Conservation (phyloP, 2,888 invertebrate genomes). For the Synergus itoensis region DNA sequence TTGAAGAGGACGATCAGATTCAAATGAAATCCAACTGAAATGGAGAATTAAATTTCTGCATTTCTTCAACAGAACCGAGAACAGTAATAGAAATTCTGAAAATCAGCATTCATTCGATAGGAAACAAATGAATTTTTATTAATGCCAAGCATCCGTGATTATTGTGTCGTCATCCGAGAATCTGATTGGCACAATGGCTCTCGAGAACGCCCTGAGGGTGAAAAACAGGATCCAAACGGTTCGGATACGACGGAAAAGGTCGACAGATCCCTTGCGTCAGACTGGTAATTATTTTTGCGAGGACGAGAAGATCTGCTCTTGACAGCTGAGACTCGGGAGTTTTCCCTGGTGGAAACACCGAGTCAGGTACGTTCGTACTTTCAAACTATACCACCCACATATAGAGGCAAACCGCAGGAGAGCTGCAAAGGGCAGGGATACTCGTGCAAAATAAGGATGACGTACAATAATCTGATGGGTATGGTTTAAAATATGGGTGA, state of each 20-base stretch:
- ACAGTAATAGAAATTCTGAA: slow-evolving; percentile 52
- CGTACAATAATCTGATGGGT: slow-evolving; percentile 19
- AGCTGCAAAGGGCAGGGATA: slow-evolving; percentile 28
- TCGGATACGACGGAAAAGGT: slow-evolving; percentile 43
- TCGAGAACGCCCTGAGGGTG: slow-evolving; percentile 50
- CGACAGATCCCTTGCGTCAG: slow-evolving; percentile 56
- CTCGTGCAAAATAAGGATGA: not conserved
- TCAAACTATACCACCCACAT: not conserved
- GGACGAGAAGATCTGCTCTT: slow-evolving; percentile 72
- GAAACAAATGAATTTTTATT: slow-evolving; percentile 75
- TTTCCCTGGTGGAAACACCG: slow-evolving; percentile 55
- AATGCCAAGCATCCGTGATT: slow-evolving; percentile 67
- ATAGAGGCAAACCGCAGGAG: slow-evolving; percentile 40
- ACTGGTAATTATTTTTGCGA: slow-evolving; percentile 75
- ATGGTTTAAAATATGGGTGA: slow-evolving; percentile 36
- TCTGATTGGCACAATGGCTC: slow-evolving; percentile 72
- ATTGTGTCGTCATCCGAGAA: slow-evolving; percentile 66
- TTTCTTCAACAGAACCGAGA: not conserved
- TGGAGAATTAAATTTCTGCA: not conserved
- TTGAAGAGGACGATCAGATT: not conserved
- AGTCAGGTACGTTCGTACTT: slow-evolving; percentile 36
- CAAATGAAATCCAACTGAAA: not conserved
- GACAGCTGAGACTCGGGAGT: slow-evolving; percentile 66
- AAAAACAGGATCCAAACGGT: slow-evolving; percentile 24
- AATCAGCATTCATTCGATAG: slow-evolving; percentile 55